Evolutionary conservation across 2,797 vertebrate genomes (phyloP).

Genomic region (Takifugu rubripes): DNA sequence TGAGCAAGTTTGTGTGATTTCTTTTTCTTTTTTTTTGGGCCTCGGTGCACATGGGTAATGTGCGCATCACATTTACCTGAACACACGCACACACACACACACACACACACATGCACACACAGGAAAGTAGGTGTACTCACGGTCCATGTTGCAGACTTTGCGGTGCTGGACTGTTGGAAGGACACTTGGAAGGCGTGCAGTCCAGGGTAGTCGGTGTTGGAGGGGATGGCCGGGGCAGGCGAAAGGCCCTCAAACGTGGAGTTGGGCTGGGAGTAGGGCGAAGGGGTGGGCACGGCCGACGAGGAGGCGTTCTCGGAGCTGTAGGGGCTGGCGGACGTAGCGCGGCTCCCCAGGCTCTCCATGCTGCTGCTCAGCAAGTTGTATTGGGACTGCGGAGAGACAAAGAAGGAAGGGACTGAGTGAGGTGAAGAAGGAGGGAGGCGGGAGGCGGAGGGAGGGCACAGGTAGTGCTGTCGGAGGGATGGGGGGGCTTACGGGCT

Average conservation of each 20-base stretch:
- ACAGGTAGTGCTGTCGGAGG: slow-evolving; percentile 73
- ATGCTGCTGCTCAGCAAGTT: slow-evolving; percentile 98
- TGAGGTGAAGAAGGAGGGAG: slow-evolving; percentile 56
- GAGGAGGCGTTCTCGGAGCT: slow-evolving; percentile 90
- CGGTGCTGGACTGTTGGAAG: slow-evolving; percentile 98
- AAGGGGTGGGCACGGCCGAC: slow-evolving; percentile 89
- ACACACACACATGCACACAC: slow-evolving; percentile 1
- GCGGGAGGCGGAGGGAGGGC: slow-evolving; percentile 74
- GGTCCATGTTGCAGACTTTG: slow-evolving; percentile 98
- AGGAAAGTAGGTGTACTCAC: slow-evolving; percentile 80
- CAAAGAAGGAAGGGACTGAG: slow-evolving; percentile 54
- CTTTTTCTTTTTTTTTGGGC: slow-evolving; percentile 22
- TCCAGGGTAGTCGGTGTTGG: slow-evolving; percentile 96
- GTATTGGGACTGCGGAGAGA: slow-evolving; percentile 91
- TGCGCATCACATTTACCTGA: slow-evolving; percentile 14
- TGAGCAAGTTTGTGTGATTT: slow-evolving; percentile 17
- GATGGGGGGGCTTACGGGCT: slow-evolving; percentile 51
- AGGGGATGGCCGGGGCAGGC: slow-evolving; percentile 93
- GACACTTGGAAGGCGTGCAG: slow-evolving; percentile 95
- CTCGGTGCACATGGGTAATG: not conserved
- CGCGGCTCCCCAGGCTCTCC: slow-evolving; percentile 92
- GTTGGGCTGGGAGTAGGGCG: slow-evolving; percentile 97
- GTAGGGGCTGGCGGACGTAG: slow-evolving; percentile 92
- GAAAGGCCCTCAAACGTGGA: slow-evolving; percentile 98
- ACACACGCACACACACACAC: slow-evolving; percentile 11